A percentile compares a stretch with the other conserved stretches of the same genome.
phyloP scores from a whole-genome alignment of 2,888 invertebrate genomes.

The Globia sparganii region DNA sequence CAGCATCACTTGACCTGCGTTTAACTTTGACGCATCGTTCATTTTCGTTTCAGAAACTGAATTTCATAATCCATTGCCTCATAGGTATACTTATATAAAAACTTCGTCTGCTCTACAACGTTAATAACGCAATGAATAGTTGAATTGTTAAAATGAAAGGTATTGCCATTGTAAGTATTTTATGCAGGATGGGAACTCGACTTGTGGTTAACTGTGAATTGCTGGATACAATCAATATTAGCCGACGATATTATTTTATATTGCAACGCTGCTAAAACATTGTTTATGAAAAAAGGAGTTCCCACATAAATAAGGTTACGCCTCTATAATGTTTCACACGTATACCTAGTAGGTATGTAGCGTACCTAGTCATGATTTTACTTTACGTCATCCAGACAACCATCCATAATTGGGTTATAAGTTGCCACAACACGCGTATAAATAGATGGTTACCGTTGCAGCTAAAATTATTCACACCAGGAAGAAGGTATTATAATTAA shows the following conservation, averaged over 20 bases:
- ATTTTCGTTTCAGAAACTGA: background rate
- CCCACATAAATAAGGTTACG: slow-evolving; percentile 16
- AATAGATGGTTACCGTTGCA: slow-evolving; percentile 29
- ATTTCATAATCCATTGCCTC: background rate
- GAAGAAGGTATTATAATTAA: slow-evolving; percentile 33
- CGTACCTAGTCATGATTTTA: slow-evolving; percentile 6
- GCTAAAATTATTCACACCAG: slow-evolving; percentile 32
- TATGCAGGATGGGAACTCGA: background rate
- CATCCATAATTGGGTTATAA: slow-evolving; percentile 12
- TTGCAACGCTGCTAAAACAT: background rate
- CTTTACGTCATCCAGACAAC: background rate
- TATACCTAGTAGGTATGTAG: background rate
- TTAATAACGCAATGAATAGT: too few species aligned
- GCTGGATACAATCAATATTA: background rate
- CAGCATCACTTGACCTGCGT: too few species aligned
- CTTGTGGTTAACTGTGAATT: background rate
- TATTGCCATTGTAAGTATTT: background rate
- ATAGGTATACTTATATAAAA: background rate
- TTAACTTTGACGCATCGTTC: background rate
- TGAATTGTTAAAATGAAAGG: background rate
- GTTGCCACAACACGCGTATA: slow-evolving; percentile 1
- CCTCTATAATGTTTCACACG: slow-evolving; percentile 11
- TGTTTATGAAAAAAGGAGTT: slow-evolving; percentile 14
- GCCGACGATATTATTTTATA: background rate
- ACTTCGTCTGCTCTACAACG: background rate